Evolutionary conservation across 2,113 vertebrate species (phyloP).

Genomic region (Condylura cristata): DNA sequence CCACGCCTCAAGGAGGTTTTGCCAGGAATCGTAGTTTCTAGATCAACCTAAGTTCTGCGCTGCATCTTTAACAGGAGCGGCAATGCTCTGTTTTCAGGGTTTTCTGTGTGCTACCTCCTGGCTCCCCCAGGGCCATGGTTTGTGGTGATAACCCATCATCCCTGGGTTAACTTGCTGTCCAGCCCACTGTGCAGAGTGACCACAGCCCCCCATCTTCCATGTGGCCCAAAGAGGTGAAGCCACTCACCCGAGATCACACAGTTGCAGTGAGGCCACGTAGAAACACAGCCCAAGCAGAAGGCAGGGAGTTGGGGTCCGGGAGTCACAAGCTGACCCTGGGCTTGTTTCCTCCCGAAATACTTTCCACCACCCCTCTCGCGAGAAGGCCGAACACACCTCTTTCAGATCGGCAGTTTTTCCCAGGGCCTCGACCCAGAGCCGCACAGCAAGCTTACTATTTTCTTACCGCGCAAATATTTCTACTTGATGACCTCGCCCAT

Average conservation of each 20-base stretch:
- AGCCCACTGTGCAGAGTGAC: background rate
- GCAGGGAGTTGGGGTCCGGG: background rate
- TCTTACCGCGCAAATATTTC: slow-evolving; percentile 48
- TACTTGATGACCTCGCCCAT: background rate
- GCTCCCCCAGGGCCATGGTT: background rate
- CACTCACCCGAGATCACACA: background rate
- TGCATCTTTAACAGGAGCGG: background rate
- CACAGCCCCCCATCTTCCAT: background rate
- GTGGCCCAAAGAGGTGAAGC: background rate
- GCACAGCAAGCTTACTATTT: background rate
- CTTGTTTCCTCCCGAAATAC: slow-evolving; percentile 66
- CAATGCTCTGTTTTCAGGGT: background rate
- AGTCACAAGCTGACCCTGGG: background rate
- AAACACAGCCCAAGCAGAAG: background rate
- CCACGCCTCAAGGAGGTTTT: background rate
- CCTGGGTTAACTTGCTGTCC: too few species aligned
- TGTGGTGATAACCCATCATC: too few species aligned
- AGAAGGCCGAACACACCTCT: slow-evolving; percentile 60
- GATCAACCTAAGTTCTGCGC: background rate
- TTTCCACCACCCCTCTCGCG: slow-evolving; percentile 54
- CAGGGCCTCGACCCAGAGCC: background rate
- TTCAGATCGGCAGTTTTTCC: slow-evolving; percentile 8
- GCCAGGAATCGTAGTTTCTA: background rate
- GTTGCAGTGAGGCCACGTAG: background rate
- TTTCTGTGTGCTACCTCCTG: background rate